A percentile compares a stretch with the other conserved stretches of the same genome.
Conservation (phyloP, 2,888 invertebrate species). For the Pandemis corylana region DNA sequence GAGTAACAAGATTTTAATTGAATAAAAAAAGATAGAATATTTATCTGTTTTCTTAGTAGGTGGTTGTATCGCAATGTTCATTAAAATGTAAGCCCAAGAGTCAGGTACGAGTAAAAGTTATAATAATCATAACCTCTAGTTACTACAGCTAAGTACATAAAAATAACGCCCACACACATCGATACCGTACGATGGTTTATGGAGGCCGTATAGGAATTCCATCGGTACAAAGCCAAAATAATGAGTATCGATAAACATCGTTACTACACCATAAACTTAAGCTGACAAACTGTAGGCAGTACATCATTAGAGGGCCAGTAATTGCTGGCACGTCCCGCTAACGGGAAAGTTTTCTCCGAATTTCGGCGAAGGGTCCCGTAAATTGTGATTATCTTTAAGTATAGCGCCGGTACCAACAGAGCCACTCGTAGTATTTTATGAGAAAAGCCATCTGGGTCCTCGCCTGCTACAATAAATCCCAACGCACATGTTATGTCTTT, state of each 20-base stretch:
- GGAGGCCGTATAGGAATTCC: slow-evolving; percentile 5
- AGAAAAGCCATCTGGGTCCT: slow-evolving; percentile 82
- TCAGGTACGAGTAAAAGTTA: not conserved
- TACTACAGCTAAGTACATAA: not conserved
- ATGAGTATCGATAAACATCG: slow-evolving; percentile 38
- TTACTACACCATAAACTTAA: slow-evolving; percentile 32
- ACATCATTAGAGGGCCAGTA: slow-evolving; percentile 71
- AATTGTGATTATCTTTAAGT: slow-evolving; percentile 84
- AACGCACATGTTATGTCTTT: slow-evolving; percentile 80
- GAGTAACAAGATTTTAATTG: too few species aligned
- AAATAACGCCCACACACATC: not conserved
- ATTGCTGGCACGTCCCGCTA: slow-evolving; percentile 70
- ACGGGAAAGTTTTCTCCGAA: slow-evolving; percentile 72
- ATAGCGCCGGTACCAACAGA: slow-evolving; percentile 74
- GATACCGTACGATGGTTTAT: slow-evolving; percentile 12
- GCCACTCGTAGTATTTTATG: slow-evolving; percentile 82
- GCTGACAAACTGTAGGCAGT: slow-evolving; percentile 49
- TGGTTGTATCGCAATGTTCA: too few species aligned
- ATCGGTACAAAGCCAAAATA: slow-evolving; percentile 22
- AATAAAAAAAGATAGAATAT: too few species aligned
- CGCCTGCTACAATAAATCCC: slow-evolving; percentile 81
- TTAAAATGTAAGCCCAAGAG: not conserved
- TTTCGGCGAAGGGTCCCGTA: slow-evolving; percentile 72
- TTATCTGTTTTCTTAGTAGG: too few species aligned
- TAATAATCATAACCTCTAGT: not conserved